Evolutionary conservation across 2,797 vertebrate species (phyloP).

Genomic region (Sebastes hopkinsi): DNA sequence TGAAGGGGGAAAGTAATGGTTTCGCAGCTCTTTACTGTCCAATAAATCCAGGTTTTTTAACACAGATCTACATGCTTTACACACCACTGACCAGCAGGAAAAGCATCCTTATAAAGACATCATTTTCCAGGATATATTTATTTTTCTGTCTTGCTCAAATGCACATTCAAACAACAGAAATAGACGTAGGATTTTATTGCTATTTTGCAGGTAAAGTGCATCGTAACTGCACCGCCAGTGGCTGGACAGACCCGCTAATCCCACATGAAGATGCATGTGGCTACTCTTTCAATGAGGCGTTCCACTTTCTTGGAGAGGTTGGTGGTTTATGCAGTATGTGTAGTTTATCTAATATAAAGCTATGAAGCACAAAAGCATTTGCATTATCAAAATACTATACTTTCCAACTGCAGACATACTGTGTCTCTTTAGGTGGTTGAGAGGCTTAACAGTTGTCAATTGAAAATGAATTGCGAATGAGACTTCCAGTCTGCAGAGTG

Average conservation of each 20-base stretch:
- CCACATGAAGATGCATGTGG: slow-evolving; percentile 85
- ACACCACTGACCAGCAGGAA: not conserved
- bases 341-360: not conserved
- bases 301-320: slow-evolving; percentile 65
- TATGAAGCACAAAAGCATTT: not conserved
- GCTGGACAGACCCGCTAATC: slow-evolving; percentile 86
- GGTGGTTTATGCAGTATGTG: not conserved
- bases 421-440: too few species aligned
- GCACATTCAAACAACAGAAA: not conserved
- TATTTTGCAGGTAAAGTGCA: slow-evolving; percentile 81
- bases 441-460: too few species aligned
- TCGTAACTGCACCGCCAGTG: slow-evolving; percentile 85
- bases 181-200: not conserved
- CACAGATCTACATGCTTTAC: not conserved
- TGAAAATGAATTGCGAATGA: too few species aligned
- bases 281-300: slow-evolving; percentile 76
- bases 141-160: not conserved
- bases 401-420: too few species aligned
- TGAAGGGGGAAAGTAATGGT: not conserved
- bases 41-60: not conserved
- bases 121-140: not conserved
- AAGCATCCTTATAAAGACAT: not conserved
- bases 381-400: too few species aligned
- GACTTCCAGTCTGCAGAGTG: too few species aligned
- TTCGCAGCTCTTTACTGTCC: not conserved